phyloP scores from a whole-genome alignment of 2,113 vertebrate genomes.

The Anseranas semipalmata region DNA sequence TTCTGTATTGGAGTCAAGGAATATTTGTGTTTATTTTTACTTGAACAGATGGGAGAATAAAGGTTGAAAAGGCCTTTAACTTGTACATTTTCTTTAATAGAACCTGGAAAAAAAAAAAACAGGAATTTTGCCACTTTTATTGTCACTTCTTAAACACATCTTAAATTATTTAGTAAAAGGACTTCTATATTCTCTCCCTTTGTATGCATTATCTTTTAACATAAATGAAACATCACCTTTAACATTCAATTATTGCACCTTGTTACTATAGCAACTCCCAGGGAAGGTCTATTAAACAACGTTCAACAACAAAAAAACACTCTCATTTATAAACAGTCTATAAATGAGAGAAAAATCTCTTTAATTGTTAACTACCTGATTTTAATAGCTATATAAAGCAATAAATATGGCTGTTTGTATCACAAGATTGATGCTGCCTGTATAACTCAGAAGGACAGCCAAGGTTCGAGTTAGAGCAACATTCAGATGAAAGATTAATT shows the following conservation, averaged over 20 bases:
- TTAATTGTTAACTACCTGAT: background rate
- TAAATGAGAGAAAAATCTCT: background rate
- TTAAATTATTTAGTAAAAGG: slow-evolving; percentile 9
- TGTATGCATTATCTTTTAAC: background rate
- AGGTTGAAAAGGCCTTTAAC: background rate
- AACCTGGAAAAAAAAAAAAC: background rate
- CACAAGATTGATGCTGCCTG: background rate
- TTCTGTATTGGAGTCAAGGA: background rate
- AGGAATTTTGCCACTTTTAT: background rate
- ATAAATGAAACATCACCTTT: background rate
- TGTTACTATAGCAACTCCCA: slow-evolving; percentile 40
- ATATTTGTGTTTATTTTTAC: background rate
- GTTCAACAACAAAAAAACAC: background rate
- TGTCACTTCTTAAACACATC: background rate
- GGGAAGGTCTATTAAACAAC: background rate
- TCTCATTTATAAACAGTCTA: slow-evolving; percentile 2
- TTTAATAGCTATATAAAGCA: background rate
- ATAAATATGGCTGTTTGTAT: background rate
- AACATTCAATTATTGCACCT: background rate
- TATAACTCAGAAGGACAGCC: background rate
- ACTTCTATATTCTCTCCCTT: background rate
- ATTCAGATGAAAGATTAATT: slow-evolving; percentile 1
- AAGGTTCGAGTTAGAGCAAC: background rate
- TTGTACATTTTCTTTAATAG: background rate
- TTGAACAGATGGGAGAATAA: background rate